Base-by-base conservation (phyloP, 2,888 invertebrate species). In the Nebria salina region DNA sequence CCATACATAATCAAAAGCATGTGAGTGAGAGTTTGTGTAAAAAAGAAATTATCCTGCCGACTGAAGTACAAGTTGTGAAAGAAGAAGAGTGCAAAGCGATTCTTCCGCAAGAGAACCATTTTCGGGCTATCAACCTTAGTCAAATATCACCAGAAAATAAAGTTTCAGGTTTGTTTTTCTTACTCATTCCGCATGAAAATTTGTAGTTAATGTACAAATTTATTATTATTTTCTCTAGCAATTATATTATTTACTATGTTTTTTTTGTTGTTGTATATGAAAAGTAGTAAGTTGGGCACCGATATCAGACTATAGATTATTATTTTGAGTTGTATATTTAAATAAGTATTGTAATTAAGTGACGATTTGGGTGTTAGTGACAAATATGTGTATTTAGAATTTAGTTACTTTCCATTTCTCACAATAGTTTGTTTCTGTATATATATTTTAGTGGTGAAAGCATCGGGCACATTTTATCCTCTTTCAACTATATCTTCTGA, bases 381-480 rank as follows among this genome's bases (percentile, higher is more conserved):
- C 8, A 54, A 54, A 13, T 54, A 54, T 5, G 6, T 68, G 4
- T 68, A 25, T 68, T 68, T 68, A 25, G 68, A 26, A 9, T n/a
- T 9, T 68, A n/a, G 9, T 68, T 1, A 11, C 26, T 68, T 26
- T 68, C 26, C 68, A 68, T 25, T 25, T 25, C 26, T 68, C 26
- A 68, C 25, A 13, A 68, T 68, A 68, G 68, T 68, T 68, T 68
- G 68, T 82, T 78, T 83, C 76, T 82, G 82, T 79, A 78, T 79
- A 77, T 83, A 82, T 85, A 89, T 93, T 94, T 91, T 93, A 95
- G 95, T 96, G 92, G 95, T 97, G 91, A 96, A 96, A 94, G 95
- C 96, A 90, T 93, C 95, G 87, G 96, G 97, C 89, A 96, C 96
- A 89, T 97, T 95, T 91, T 96, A 95, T 90, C 97, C 97, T 87